Evolutionary conservation across 2,113 vertebrate species (phyloP), one percentile per base, ranked within the genome.

Genomic region (Rhinolophus sinicus): DNA sequence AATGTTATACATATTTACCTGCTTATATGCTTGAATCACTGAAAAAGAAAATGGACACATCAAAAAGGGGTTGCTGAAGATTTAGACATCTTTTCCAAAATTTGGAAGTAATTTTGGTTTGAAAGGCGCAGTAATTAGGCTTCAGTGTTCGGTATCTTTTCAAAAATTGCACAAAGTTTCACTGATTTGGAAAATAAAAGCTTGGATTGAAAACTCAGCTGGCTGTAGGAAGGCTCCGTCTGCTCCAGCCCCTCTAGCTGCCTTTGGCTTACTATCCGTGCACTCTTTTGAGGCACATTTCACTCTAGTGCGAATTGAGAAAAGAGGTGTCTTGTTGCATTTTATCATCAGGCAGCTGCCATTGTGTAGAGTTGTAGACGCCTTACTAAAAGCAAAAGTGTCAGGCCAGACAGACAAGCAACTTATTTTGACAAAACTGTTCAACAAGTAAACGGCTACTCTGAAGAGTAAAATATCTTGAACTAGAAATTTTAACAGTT

Each of bases 401-500:
- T 13, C 69, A 86, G 50, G 13, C 54, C 81, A 92, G 47, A 96
- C 81, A 92, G 47, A 96, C 88, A 88, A 96, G 83, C 56, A 64
- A 60, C 14, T 88, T n/a, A 88, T 56, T 95, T 83, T 90, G 90
- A 96, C 96, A 97, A 98, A 98, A 16, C 65, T 96, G 84, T 83
- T 96, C 89, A 72, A 76, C 95, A 93, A 94, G 70, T 89, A 88
- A 94, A 54, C 50, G 78, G 62, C 65, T 97, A 90, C 78, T 89
- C 85, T 83, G 90, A 85, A 94, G 96, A 84, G 85, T 76, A 96
- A 88, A 97, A 91, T 82, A 96, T n/a, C 91, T 97, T 97, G 95
- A 97, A 98, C 87, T 94, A 96, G 95, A 98, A 95, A 97, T 96
- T 94, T 56, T n/a, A 18, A 95, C 88, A 78, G 52, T 97, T 92